Base-by-base conservation (phyloP, 2,113 vertebrate species). In the Nibea albiflora region DNA sequence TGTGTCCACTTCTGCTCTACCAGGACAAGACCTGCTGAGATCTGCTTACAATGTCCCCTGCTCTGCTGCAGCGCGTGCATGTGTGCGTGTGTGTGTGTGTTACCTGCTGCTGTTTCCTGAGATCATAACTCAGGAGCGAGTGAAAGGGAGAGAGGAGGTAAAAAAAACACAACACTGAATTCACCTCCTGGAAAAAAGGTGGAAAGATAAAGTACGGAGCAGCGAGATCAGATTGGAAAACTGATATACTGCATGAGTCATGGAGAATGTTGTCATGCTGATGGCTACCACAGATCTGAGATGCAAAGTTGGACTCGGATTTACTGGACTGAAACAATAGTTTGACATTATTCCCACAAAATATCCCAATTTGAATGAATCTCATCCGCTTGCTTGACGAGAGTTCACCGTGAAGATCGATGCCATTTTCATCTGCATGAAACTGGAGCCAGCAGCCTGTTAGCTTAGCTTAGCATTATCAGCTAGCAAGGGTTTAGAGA, bases 21-120 rank as follows among this genome's bases (percentile, higher is more conserved):
- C 35, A 82, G 78, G 65, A 56, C 81, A 56, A 44, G 85, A 61
- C 56, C 81, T 44, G 63, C 81, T 73, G 70, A 75, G 62, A 73
- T 89, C 4, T 80, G 76, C 76, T 88, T 67, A 67, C 72, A 83
- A 52, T 76, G 77, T 78, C 60, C 58, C 47, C 49, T 67, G 58
- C 82, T 74, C 50, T 15, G 70, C 80, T 68, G 49, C 70, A 75
- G 49, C 17, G 31, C 64, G 64, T 52, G 47, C 68, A 17, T 67
- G 3, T 44, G 14, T 46, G 68, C 35, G 68, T 50, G 46, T 28
- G 16, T 67, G 19, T 35, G 68, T 50, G 46, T 28, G 16, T 67
- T 61, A 56, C 74, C 78, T 65, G 73, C 70, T 86, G 54, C 79
- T 70, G 67, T 68, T 75, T 76, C 83, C 60, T 60, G 46, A 69